phyloP scores from a whole-genome alignment of 2,797 vertebrate species.

The Pachyuromys duprasi region DNA sequence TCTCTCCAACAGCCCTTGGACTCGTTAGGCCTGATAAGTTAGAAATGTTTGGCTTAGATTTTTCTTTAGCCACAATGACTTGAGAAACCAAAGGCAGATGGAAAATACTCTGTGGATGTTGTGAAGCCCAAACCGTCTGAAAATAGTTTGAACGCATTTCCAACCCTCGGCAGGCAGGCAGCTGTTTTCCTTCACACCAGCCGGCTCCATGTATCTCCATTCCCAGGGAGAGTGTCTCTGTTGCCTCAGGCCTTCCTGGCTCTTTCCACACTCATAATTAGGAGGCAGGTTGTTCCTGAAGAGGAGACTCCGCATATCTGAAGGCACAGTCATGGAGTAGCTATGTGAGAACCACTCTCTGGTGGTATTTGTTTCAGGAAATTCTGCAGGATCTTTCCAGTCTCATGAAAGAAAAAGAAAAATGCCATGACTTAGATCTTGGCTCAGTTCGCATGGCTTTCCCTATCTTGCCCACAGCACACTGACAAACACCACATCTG shows the following conservation, averaged over 20 bases:
- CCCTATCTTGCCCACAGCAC: slow-evolving; percentile 77
- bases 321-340: slow-evolving; percentile 11
- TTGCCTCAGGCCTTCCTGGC: background rate
- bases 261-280: rapidly evolving
- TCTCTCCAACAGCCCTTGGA: background rate
- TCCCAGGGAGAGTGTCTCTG: background rate
- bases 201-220: background rate
- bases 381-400: slow-evolving; percentile 72
- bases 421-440: slow-evolving; percentile 81
- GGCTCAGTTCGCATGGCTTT: slow-evolving; percentile 82
- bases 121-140: slow-evolving; percentile 49
- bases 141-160: slow-evolving; percentile 47
- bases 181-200: slow-evolving; percentile 25
- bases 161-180: slow-evolving; percentile 31
- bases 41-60: background rate
- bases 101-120: slow-evolving; percentile 58
- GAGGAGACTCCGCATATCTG: slow-evolving; percentile 34
- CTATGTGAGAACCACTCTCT: slow-evolving; percentile 65
- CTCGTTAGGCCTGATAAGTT: background rate
- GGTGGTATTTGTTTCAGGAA: slow-evolving; percentile 70
- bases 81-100: slow-evolving; percentile 14
- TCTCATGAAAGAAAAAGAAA: slow-evolving; percentile 63
- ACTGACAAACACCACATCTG: slow-evolving; percentile 83
- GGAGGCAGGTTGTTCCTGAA: slow-evolving; percentile 41
- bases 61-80: background rate